phyloP scores from a whole-genome alignment of 2,797 vertebrate species.

The Sebastiscus albofasciatus region DNA sequence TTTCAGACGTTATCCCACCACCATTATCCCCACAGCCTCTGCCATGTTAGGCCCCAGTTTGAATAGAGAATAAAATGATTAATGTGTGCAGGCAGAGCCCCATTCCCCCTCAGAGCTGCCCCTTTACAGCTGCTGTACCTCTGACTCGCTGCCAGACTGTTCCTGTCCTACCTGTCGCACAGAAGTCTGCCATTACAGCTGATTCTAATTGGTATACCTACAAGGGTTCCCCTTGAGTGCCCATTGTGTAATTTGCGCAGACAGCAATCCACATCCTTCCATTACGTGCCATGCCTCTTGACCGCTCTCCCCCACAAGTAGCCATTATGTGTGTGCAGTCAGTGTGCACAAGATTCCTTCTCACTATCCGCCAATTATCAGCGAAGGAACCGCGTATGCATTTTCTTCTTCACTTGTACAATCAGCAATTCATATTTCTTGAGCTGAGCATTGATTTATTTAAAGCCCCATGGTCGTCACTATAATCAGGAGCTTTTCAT shows the following conservation, averaged over 20 bases:
- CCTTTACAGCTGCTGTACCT: background rate
- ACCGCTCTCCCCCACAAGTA: constrained; percentile 15
- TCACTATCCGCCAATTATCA: constrained; percentile 16
- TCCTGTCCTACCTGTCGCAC: background rate
- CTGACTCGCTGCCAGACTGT: background rate
- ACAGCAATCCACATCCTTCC: constrained; percentile 10
- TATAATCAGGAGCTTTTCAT: background rate
- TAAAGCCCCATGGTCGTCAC: constrained; percentile 5
- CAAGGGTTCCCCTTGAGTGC: background rate
- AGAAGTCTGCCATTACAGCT: background rate
- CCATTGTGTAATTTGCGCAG: constrained; percentile 22
- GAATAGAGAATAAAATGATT: constrained; percentile 2
- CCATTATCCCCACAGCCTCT: constrained; percentile 3
- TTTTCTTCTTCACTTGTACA: constrained; percentile 5
- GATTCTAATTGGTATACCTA: constrained; percentile 15
- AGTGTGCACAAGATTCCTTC: background rate
- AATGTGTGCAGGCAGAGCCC: background rate
- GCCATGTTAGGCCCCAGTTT: background rate
- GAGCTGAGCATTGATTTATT: background rate
- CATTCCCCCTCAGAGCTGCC: background rate
- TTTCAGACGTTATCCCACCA: background rate
- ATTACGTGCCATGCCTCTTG: constrained; percentile 21
- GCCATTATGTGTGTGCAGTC: constrained; percentile 23
- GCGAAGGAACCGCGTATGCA: background rate
- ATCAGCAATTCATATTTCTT: background rate